phyloP scores from a whole-genome alignment of 1,140 invertebrate species.

The Spodoptera litura region DNA sequence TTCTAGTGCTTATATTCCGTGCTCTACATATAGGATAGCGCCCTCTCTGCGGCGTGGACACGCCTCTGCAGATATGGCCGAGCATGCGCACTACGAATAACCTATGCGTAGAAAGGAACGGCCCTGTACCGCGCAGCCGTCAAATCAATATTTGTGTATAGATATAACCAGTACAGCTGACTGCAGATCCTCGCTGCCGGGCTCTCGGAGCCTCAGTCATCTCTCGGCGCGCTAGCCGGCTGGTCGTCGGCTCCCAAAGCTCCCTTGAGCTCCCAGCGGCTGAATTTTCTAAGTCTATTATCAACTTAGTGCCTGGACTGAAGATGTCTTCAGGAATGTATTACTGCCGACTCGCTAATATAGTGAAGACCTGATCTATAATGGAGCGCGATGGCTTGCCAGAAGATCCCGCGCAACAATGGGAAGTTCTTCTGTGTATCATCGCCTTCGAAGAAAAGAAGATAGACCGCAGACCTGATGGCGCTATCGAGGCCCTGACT shows the following conservation, averaged over 20 bases:
- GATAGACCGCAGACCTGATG: conserved; percentile 72
- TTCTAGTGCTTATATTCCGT: neutral
- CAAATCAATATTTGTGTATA: conserved; percentile 29
- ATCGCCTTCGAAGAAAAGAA: conserved; percentile 80
- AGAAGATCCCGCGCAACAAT: conserved; percentile 76
- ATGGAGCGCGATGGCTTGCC: conserved; percentile 50
- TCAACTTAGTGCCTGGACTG: neutral
- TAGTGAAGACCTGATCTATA: conserved; percentile 17
- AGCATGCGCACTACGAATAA: conserved; percentile 27
- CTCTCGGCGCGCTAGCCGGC: neutral
- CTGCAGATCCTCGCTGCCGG: neutral
- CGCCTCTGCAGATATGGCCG: neutral
- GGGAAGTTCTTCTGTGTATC: conserved; percentile 76
- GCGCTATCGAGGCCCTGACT: conserved; percentile 75
- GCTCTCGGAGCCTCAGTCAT: neutral
- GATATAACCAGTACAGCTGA: neutral
- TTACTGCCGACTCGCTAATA: neutral
- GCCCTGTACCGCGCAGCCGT: conserved; percentile 18
- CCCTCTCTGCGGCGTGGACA: neutral
- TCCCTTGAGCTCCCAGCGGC: conserved; percentile 7
- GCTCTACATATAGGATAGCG: neutral
- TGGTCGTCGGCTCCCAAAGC: neutral
- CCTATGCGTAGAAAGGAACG: conserved; percentile 34
- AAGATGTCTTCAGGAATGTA: conserved; percentile 20
- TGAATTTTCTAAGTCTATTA: neutral